Base-by-base conservation (phyloP, 2,797 vertebrate species). In the Dicrostonyx torquatus region DNA sequence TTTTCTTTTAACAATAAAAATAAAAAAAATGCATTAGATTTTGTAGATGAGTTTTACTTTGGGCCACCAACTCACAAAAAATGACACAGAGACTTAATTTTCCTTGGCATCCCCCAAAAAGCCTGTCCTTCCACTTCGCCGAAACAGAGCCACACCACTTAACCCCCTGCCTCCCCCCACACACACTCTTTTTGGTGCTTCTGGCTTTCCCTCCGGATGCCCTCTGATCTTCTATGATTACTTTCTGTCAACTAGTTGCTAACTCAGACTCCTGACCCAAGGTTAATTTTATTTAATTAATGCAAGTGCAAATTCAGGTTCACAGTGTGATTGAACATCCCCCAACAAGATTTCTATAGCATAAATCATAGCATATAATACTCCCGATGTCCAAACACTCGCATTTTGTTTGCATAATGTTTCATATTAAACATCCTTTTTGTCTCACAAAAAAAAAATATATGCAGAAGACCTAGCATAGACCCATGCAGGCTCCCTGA, bases 21-120 rank as follows among this genome's bases (percentile, higher is more conserved):
- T n/a, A n/a, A n/a, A n/a, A n/a, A 80, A 90, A 91, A 60, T 70
- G 89, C 29, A 13, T 76, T 80, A 14, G 29, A 12, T 92, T 94
- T 73, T 26, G 70, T 73, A 73, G 37, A 73, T 43, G 70, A 73
- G n/a, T 40, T 73, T 43, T 73, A 43, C 37, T 43, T 73, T 22
- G 11, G 37, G 37, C 37, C 12, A 40, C 37, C 22, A 73, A 5
- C 22, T 43, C 70, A 73, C 70, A 73, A 26, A 22, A 72, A 40
- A 26, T 12, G 11, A 43, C 11, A 24, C 18, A 40, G 70, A 72
- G 37, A 73, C 37, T 72, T 72, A 73, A 55, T 55, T 73, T 22
- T 40, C 10, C 22, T 43, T 73, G 37, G 70, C 9, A 0, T 40
- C 37, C 40, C 37, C 20, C 70, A 13, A 73, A 73, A 73, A 73